Conservation (phyloP, 2,888 invertebrate species). For the Nasonia oneida region DNA sequence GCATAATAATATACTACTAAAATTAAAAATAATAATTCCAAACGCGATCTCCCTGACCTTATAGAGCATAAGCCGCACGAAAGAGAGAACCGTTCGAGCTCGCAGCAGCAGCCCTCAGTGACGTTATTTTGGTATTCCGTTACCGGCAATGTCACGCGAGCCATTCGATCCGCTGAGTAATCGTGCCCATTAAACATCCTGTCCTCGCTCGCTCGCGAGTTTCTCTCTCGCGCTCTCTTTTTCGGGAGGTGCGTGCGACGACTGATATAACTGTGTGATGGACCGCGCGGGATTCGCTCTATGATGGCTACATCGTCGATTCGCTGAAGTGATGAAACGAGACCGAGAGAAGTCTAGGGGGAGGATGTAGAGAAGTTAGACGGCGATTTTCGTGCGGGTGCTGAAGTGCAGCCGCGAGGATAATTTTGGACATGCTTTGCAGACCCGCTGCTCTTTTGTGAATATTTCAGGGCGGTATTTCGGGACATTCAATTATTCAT, state of each 20-base stretch:
- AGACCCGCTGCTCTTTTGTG: neutral
- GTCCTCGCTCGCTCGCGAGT: constrained; percentile 68
- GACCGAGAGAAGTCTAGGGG: neutral
- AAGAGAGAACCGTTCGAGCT: neutral
- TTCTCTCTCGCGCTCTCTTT: constrained; percentile 48
- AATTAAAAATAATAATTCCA: neutral
- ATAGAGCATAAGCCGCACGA: neutral
- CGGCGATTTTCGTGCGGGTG: neutral
- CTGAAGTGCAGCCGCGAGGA: neutral
- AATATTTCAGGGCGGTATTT: neutral
- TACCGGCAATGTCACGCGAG: constrained; percentile 73
- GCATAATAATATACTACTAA: too few species aligned
- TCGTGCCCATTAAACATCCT: constrained; percentile 77
- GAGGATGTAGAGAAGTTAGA: constrained; percentile 14
- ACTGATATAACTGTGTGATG: constrained; percentile 67
- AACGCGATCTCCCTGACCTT: neutral
- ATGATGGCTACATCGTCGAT: constrained; percentile 74
- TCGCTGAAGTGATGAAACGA: constrained; percentile 60
- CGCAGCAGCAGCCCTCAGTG: constrained; percentile 60
- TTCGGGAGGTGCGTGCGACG: neutral
- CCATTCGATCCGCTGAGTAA: constrained; percentile 79
- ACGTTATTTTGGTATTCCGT: constrained; percentile 79
- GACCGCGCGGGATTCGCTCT: constrained; percentile 72
- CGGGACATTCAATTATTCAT: neutral
- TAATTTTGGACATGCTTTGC: neutral